A percentile compares a stretch with the other conserved stretches of the same genome.
Evolutionary conservation across 2,888 invertebrate genomes (phyloP).

Genomic region (Amphipoea oculea): DNA sequence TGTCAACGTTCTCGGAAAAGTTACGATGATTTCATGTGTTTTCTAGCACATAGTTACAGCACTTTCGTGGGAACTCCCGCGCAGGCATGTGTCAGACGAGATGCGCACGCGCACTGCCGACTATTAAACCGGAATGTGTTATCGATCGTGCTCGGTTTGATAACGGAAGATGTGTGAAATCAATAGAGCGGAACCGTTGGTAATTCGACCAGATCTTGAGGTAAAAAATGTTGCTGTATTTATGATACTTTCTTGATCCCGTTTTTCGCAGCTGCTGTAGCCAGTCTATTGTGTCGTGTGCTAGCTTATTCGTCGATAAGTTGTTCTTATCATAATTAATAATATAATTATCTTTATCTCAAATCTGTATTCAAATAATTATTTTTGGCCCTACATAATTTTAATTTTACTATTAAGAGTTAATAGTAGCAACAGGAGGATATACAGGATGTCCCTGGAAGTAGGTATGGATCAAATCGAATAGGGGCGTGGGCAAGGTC

Average conservation of each 20-base stretch:
- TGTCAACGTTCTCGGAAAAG: slow-evolving; percentile 40
- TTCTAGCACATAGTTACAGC: slow-evolving; percentile 45
- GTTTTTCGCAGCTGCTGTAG: neutral
- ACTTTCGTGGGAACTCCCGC: slow-evolving; percentile 60
- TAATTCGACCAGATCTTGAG: slow-evolving; percentile 45
- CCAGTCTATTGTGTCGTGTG: neutral
- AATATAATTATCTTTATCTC: no score
- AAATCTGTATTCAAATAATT: neutral
- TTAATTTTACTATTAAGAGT: no score
- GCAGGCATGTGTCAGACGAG: slow-evolving; percentile 44
- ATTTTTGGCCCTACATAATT: neutral
- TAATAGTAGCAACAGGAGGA: no score
- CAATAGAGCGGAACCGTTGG: slow-evolving; percentile 47
- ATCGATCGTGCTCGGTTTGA: slow-evolving; percentile 42
- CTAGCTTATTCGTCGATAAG: neutral
- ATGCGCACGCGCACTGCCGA: slow-evolving; percentile 44
- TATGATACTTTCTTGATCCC: slow-evolving; percentile 10
- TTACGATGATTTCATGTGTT: slow-evolving; percentile 30
- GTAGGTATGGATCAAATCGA: no score
- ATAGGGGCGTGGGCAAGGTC: no score
- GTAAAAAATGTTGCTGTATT: slow-evolving; percentile 21
- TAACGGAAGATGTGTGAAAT: slow-evolving; percentile 54
- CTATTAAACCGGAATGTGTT: slow-evolving; percentile 41
- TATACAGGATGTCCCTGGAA: no score
- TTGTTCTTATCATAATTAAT: no score